These are phyloP conservation scores for Arrhopalites spinosus DNA, from an alignment of 2,888 invertebrate species.

Conservation along the genomic window DNA sequence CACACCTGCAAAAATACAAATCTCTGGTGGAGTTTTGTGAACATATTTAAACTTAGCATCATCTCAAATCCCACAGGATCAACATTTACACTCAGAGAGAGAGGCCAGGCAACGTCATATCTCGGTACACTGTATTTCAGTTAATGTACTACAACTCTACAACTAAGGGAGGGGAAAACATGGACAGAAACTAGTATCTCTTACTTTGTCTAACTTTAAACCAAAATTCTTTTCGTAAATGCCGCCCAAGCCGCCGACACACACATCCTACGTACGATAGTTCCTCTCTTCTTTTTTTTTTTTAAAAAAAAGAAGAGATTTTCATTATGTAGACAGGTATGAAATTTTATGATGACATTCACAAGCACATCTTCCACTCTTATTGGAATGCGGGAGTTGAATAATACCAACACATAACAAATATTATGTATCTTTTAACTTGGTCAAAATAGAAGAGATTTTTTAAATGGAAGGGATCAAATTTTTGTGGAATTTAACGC, in stretches of 20 bases:
- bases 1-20: constrained; percentile 35
- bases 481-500: too few relatives aligned
- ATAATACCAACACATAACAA: constrained; percentile 13
- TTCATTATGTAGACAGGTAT: constrained; percentile 13
- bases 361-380: constrained; percentile 6
- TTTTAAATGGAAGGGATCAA: too few relatives aligned
- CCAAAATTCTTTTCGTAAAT: not conserved
- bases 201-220: not conserved
- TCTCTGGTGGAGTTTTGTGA: constrained; percentile 9
- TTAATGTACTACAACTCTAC: not conserved
- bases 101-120: not conserved
- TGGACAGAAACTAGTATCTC: not conserved
- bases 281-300: too few relatives aligned
- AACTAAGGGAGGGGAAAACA: not conserved
- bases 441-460: too few relatives aligned
- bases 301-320: too few relatives aligned
- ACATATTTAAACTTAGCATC: constrained; percentile 19
- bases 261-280: not conserved
- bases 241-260: constrained; percentile 14
- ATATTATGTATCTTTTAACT: too few relatives aligned
- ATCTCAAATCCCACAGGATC: constrained; percentile 18
- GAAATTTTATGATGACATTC: constrained; percentile 27
- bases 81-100: constrained; percentile 6
- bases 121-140: not conserved
- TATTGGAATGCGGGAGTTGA: constrained; percentile 17